Evolutionary conservation across 2,888 invertebrate genomes (phyloP), one percentile per base, ranked within the genome.

Genomic region (Emmelina monodactyla): DNA sequence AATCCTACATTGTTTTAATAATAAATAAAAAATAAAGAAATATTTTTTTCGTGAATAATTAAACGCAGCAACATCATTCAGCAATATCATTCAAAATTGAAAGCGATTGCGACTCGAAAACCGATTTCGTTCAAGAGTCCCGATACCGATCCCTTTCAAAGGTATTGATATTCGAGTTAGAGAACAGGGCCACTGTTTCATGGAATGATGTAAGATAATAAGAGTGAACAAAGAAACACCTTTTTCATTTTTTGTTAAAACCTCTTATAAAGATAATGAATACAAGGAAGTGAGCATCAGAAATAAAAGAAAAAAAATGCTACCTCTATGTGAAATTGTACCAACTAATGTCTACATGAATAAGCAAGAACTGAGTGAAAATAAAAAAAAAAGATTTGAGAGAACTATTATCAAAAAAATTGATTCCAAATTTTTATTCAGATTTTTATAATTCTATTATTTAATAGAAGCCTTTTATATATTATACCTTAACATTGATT

Each of bases 311-410:
- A 19, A 35, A 19, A 35, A 28, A 28, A 36, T 36, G 25, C 36
- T 31, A 28, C 31, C 22, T 36, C 22, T 36, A 16, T 36, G 25
- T 36, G 36, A 36, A 15, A 32, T 32, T 32, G 16, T 28, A 32
- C 19, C 22, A 16, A 14, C 22, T 13, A 31, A 28, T 25, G 25
- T 25, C 25, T 25, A 25, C 25, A 10, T 25, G 11, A 4, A 25
- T 25, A 38, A 16, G 28, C 38, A 35, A 38, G 35, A 38, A 32
- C 14, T 38, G 10, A 35, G 33, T 32, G 35, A 35, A 29, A 38
- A 38, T 31, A 38, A 38, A 32, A 38, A 38, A 32, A 38, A 38
- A n/a, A 32, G 38, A 38, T 38, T 30, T 38, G 30, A 32, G 22
- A 22, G 38, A 38, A 14, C 16, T 38, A 22, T 22, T 38, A 25